phyloP scores from a whole-genome alignment of 2,113 vertebrate species.

The Anser cygnoides region DNA sequence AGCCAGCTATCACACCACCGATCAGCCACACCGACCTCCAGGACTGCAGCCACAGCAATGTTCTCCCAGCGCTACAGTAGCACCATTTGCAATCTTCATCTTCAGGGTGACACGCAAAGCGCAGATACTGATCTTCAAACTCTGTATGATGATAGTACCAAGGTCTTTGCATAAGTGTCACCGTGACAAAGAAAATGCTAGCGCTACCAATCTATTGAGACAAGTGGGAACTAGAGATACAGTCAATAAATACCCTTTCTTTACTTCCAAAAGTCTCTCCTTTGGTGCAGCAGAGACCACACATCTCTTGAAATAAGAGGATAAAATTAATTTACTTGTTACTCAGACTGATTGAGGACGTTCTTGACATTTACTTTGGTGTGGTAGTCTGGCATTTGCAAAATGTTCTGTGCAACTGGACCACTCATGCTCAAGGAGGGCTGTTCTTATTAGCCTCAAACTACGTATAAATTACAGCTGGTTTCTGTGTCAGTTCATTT shows the following conservation, averaged over 20 bases:
- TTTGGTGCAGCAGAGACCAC: not conserved
- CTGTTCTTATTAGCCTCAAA: not conserved
- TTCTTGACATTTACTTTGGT: not conserved
- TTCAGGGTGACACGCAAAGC: not conserved
- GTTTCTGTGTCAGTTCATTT: not conserved
- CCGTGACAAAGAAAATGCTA: not conserved
- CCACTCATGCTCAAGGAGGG: not conserved
- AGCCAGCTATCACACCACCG: too few relatives aligned
- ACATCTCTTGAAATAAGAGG: not conserved
- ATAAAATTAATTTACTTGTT: not conserved
- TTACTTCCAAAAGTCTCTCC: not conserved
- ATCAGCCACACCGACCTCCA: too few relatives aligned
- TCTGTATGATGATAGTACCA: not conserved
- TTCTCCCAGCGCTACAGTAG: not conserved
- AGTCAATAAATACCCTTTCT: not conserved
- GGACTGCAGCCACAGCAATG: not conserved
- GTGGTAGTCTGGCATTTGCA: not conserved
- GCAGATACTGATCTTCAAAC: not conserved
- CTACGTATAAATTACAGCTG: not conserved
- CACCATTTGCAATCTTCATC: not conserved
- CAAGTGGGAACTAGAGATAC: not conserved
- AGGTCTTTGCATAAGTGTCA: not conserved
- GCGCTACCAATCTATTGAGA: not conserved
- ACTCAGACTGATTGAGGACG: not conserved
- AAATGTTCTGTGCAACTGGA: not conserved